These are phyloP conservation scores for Cataglyphis livida DNA, from an alignment of 2,888 invertebrate species.

Conservation along the genomic window DNA sequence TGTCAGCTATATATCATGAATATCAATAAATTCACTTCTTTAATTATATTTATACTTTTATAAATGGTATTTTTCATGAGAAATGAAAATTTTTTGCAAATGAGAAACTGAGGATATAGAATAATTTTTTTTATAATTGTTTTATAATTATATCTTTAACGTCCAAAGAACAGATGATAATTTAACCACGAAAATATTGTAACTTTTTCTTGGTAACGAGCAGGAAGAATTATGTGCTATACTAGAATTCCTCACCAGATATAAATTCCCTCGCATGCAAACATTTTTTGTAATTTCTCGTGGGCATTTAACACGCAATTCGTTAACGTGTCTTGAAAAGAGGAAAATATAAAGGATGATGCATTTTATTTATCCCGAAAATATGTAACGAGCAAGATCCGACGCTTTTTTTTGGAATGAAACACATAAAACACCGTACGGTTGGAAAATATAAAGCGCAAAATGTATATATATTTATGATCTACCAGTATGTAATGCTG, in stretches of 20 bases:
- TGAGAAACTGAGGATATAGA: not conserved
- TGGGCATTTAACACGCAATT: slow-evolving; percentile 59
- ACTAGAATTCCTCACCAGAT: slow-evolving; percentile 29
- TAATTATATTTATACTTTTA: not conserved
- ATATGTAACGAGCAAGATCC: slow-evolving; percentile 60
- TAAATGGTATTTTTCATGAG: not conserved
- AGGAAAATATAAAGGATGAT: slow-evolving; percentile 53
- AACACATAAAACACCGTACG: slow-evolving; percentile 23
- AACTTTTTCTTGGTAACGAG: slow-evolving; percentile 33
- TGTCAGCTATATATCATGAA: not conserved
- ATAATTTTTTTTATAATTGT: slow-evolving; percentile 1
- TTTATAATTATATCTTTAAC: slow-evolving; percentile 31
- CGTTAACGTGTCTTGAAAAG: slow-evolving; percentile 41
- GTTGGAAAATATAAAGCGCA: not conserved
- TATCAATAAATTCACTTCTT: slow-evolving; percentile 18
- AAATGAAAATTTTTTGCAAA: not conserved
- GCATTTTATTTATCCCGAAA: slow-evolving; percentile 43
- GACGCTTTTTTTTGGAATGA: slow-evolving; percentile 34
- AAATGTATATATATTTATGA: slow-evolving; percentile 16
- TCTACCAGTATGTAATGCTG: not conserved
- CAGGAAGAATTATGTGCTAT: slow-evolving; percentile 36
- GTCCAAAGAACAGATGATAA: slow-evolving; percentile 4
- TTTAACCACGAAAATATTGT: slow-evolving; percentile 22
- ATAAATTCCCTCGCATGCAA: slow-evolving; percentile 36
- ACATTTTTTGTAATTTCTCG: slow-evolving; percentile 37